Percentiles rank a stretch among this genome's conserved stretches.
Conservation (phyloP, 2,113 vertebrate genomes). For the Ceuthmochares aereus region DNA sequence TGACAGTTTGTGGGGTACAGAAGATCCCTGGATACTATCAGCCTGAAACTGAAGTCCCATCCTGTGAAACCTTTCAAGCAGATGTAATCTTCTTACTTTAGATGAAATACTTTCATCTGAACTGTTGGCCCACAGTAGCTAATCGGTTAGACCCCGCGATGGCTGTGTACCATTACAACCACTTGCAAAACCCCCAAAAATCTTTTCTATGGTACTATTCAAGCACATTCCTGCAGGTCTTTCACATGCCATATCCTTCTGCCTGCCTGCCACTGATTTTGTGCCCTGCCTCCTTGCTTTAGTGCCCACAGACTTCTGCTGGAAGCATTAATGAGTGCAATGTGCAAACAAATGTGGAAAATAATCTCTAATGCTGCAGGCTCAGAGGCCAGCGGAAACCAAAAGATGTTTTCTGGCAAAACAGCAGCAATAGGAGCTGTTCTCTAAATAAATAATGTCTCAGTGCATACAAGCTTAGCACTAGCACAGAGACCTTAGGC, state of each 20-base stretch:
- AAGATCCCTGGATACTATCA: background rate
- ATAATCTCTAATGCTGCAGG: conserved; percentile 54
- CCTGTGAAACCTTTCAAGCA: background rate
- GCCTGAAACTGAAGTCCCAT: background rate
- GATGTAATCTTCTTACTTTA: background rate
- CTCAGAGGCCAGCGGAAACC: conserved; percentile 48
- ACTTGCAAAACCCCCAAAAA: background rate
- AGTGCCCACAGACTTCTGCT: conserved; percentile 35
- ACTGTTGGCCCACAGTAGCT: background rate
- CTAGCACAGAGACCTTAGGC: background rate
- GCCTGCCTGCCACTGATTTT: conserved; percentile 4
- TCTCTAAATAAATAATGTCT: conserved; percentile 55
- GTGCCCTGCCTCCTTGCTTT: background rate
- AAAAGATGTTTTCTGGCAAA: conserved; percentile 64
- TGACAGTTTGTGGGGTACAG: background rate
- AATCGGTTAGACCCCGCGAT: background rate
- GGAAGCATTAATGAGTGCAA: conserved; percentile 51
- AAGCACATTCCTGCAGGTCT: conserved; percentile 1
- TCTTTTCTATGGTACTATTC: background rate
- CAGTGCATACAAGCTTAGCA: background rate
- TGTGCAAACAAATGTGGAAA: conserved; percentile 66
- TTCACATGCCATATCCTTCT: conserved; percentile 36
- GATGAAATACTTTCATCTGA: background rate
- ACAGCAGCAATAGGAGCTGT: conserved; percentile 42
- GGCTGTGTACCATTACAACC: background rate